Base-by-base conservation (phyloP, 1,140 invertebrate species). In the Cherax quadricarinatus region DNA sequence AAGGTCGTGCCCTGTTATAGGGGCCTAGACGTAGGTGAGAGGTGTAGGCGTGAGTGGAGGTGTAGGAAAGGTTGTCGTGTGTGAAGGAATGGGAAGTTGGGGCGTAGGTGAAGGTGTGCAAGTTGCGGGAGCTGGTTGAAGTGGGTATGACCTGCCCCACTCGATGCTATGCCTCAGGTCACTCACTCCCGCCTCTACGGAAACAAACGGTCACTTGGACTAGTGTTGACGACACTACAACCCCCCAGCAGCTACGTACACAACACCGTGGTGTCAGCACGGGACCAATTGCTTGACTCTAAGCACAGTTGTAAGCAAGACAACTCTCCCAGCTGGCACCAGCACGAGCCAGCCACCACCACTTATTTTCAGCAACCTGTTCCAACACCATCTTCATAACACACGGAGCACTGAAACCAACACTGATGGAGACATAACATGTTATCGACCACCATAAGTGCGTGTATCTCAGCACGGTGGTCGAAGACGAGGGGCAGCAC, bases 351-450 rank as follows among this genome's bases (percentile, higher is more conserved):
- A 5, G 7, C 30, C 30, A 18, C 53, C 60, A 70, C 30, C 60
- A 70, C 24, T 70, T 70, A 85, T 70, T 85, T 85, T 85, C 60
- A 62, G 82, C 82, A 70, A 85, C 83, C 83, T 70, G 60, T 85
- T 70, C 60, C 41, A 21, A 16, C 14, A n/a, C 62, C 70, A 4
- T 41, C n/a, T 70, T 5, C 62, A 66, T 21, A 0, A 18, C 30
- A 30, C 30, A 62, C 10, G 30, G 70, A 16, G 14, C 62, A 6
- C 3, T 70, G 7, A 62, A 9, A 18, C 30, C 12, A 5, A 48
- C 41, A 85, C 83, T 70, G n/a, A 60, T 5, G 9, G 51, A 12
- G 49, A 3, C 24, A 41, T n/a, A n/a, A 16, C 82, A 16, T 9
- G 30, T 49, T 57, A 41, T 4, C n/a, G n/a, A 16, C 48, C 24